phyloP scores from a whole-genome alignment of 2,113 vertebrate species.

The Tachysurus vachellii region DNA sequence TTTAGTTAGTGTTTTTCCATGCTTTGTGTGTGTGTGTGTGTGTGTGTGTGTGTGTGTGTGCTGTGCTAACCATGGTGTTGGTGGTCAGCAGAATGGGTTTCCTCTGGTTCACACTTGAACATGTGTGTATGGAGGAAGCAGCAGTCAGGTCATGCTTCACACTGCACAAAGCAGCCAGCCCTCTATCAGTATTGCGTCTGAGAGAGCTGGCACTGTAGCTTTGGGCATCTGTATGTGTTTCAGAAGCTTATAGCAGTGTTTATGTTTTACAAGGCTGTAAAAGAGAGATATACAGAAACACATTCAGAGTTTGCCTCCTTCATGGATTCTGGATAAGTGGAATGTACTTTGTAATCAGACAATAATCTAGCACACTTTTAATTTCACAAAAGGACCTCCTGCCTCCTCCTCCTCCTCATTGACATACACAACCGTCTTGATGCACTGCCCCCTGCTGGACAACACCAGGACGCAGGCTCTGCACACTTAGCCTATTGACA shows the following conservation, averaged over 20 bases:
- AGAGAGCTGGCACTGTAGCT: not conserved
- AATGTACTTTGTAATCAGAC: not conserved
- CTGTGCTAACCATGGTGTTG: not conserved
- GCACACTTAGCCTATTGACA: not conserved
- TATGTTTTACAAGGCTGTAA: not conserved
- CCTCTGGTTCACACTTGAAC: slow-evolving; percentile 4
- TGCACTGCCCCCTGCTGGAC: not conserved
- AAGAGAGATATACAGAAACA: not conserved
- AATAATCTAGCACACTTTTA: not conserved
- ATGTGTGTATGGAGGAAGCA: not conserved
- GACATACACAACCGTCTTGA: not conserved
- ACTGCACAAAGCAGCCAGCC: not conserved
- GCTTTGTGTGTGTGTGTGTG: not conserved
- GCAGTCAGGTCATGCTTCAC: not conserved
- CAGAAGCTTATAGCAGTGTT: not conserved
- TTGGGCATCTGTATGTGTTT: not conserved
- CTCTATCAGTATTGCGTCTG: not conserved
- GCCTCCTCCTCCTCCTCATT: no score
- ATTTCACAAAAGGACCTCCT: not conserved
- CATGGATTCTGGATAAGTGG: not conserved
- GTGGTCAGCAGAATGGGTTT: not conserved
- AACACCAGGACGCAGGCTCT: not conserved
- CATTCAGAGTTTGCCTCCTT: not conserved
- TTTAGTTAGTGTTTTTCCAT: not conserved
- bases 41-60: no score